Evolutionary conservation across 2,888 invertebrate genomes (phyloP).

Genomic region (Pantelozetes paolii): DNA sequence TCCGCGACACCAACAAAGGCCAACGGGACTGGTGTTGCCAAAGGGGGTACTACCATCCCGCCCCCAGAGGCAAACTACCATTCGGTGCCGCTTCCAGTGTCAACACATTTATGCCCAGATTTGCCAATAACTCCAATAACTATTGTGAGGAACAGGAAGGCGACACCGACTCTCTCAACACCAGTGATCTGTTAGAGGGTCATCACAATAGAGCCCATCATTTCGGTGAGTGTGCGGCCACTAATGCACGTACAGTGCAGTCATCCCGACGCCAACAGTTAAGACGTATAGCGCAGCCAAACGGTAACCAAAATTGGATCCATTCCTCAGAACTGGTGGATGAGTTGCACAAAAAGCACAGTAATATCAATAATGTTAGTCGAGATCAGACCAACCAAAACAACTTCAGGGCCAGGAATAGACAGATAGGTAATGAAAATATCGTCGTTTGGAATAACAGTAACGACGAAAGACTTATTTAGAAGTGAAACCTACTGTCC

Average conservation of each 20-base stretch:
- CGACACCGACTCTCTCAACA: conserved; percentile 21
- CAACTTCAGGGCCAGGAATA: conserved; percentile 21
- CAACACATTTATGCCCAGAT: conserved; percentile 42
- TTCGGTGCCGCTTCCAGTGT: conserved; percentile 44
- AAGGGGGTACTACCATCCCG: conserved; percentile 43
- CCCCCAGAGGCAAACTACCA: conserved; percentile 41
- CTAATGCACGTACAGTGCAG: background rate
- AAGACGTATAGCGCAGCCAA: conserved; percentile 22
- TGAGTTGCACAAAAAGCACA: conserved; percentile 42
- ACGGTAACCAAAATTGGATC: conserved; percentile 38
- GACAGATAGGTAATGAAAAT: conserved; percentile 30
- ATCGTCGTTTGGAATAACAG: conserved; percentile 40
- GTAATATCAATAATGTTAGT: conserved; percentile 10
- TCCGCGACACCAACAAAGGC: conserved; percentile 35
- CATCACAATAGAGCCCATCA: conserved; percentile 11
- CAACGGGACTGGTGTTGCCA: conserved; percentile 42
- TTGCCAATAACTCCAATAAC: conserved; percentile 18
- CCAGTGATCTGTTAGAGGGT: conserved; percentile 10
- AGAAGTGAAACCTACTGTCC: too few relatives aligned
- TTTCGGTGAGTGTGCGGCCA: background rate
- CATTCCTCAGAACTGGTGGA: conserved; percentile 44
- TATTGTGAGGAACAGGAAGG: conserved; percentile 15
- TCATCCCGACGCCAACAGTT: background rate
- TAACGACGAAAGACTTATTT: conserved; percentile 39
- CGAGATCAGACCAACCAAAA: background rate